Conservation (phyloP, 23 tunicate species). For the Ascidia mentula region DNA sequence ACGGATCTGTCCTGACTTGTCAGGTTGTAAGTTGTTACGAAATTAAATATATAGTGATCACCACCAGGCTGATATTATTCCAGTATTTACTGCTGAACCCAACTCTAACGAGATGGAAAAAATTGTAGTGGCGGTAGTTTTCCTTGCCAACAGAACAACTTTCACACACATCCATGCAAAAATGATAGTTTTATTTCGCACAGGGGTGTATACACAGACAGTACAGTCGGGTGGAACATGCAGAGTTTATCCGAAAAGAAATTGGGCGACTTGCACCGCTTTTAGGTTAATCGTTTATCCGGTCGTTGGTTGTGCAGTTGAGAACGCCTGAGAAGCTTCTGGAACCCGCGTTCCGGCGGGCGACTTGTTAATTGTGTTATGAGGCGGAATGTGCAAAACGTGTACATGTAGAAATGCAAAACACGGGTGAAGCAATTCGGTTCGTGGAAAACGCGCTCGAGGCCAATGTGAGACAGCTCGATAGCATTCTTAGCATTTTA, state of each 20-base stretch:
- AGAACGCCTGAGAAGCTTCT: not conserved
- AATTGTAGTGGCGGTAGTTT: too few species aligned
- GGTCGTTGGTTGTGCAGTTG: too few species aligned
- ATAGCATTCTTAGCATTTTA: not conserved
- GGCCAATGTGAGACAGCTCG: slow-evolving; percentile 5
- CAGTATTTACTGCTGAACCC: too few species aligned
- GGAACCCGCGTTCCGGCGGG: not conserved
- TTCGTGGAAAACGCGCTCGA: not conserved
- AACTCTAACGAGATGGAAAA: too few species aligned
- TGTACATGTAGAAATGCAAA: not conserved
- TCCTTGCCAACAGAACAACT: too few species aligned
- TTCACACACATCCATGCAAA: not conserved
- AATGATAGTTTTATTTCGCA: slow-evolving; percentile 8
- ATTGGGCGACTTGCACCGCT: too few species aligned
- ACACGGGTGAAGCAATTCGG: slow-evolving; percentile 3
- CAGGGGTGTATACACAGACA: slow-evolving; percentile 11
- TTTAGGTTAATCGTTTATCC: too few species aligned
- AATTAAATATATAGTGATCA: too few species aligned
- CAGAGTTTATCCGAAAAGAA: slow-evolving; percentile 1
- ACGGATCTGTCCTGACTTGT: too few species aligned
- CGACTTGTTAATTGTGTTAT: not conserved
- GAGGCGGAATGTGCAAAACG: not conserved
- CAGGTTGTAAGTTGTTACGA: too few species aligned
- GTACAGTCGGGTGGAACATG: slow-evolving; percentile 2
- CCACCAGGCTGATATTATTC: too few species aligned